Evolutionary conservation across 2,797 vertebrate genomes (phyloP), one percentile per base, ranked within the genome.

Genomic region (Phoeniculus purpureus): DNA sequence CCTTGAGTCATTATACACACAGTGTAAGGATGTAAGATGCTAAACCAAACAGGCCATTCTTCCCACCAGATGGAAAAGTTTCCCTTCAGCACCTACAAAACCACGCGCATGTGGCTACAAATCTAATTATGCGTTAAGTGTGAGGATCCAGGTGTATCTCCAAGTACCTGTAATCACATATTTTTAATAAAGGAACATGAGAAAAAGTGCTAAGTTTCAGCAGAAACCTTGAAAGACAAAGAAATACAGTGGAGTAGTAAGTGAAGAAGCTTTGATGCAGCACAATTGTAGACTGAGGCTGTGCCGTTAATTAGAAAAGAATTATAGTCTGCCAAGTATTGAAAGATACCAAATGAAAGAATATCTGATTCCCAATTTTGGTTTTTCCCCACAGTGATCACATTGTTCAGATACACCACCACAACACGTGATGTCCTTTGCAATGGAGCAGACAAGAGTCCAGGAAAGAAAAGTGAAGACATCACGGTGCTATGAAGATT

Each of bases 71-170:
- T 87, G 58, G 72, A 94, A 87, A 81, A 85, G 43, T 58, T 76
- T 90, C 75, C 86, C 58, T 90, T 94, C 47, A 70, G 58, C 65
- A 88, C 68, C n/a, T 88, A 71, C 32, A 79, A 59, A 88, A 31
- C 12, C 51, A 48, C 58, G 15, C 15, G 37, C 58, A 48, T 34
- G 55, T 77, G 77, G 87, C 77, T 48, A 61, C 12, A 68, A 61
- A 87, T 40, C 51, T 90, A 55, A 64, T 64, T 70, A 31, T 43
- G 52, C 19, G 54, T 67, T 64, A 71, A 3, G 5, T 76, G 15
- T 82, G 37, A 71, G 12, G 54, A 66, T 79, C 29, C 75, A 85
- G 34, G 31, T 88, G 21, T 58, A 76, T 32, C 8, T 34, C 4
- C 25, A 87, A 73, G 19, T 37, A 51, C 54, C 50, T 74, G 16